Base-by-base conservation (phyloP, 2,113 vertebrate species). In the Phylloscopus trochilus region DNA sequence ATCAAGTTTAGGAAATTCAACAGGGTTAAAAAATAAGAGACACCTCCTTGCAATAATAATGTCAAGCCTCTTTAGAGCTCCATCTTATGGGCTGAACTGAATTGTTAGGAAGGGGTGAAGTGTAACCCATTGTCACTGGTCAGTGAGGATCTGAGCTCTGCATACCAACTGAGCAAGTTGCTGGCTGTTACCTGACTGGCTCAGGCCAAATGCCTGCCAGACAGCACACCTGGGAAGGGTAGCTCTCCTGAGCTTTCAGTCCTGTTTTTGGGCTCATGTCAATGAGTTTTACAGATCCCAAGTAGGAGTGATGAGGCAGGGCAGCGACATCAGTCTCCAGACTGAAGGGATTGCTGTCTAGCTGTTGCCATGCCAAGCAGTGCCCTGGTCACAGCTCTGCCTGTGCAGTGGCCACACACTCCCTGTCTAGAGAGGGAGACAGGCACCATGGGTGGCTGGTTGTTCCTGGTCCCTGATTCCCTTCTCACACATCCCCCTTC, bases 301-400 rank as follows among this genome's bases (percentile, higher is more conserved):
- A 3, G 27, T 1, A 10, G 37, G 33, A 44, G 3, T 13, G 63
- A 52, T 31, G 62, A 27, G 51, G 21, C 0, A 0, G 44, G 47
- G 15, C 22, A 53, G 37, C 16, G 15, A 9, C 15, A 60, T 37
- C 41, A 24, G 16, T 28, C 16, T 64, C 53, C 12, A 49, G 24
- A 33, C 44, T 49, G n/a, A 9, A 60, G 41, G 33, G 22, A 37
- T 47, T 1, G 0, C 28, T 46, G 31, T 26, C 35, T 13, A 66
- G 52, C 39, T 16, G 30, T 3, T 76, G 43, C 27, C 14, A 2
- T 11, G 15, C 43, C 18, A 13, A 78, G 55, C 16, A 20, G 21
- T 6, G 1, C 20, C 33, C 6, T 0, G 0, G 52, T 18, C 47
- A 23, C 33, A 73, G 47, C 21, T 60, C 55, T 81, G 51, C 24